Percentiles rank a stretch among this genome's conserved stretches.
Evolutionary conservation across 2,888 invertebrate genomes (phyloP).

Genomic region (Leucoma salicis): DNA sequence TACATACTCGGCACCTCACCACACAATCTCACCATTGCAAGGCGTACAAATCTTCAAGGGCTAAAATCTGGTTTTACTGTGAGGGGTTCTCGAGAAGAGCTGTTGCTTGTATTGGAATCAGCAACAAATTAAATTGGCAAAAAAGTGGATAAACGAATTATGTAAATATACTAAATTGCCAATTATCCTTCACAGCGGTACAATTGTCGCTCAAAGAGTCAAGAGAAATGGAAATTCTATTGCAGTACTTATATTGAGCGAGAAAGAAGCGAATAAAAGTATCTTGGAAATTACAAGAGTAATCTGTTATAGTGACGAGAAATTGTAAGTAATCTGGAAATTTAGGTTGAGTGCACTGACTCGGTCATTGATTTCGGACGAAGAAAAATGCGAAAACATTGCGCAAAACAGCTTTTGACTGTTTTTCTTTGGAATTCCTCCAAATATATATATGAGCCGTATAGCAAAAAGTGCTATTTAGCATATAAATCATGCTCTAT

Average conservation of each 20-base stretch:
- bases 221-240: neutral
- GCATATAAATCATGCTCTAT: slow-evolving; percentile 8
- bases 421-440: slow-evolving; percentile 22
- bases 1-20: too few relatives aligned
- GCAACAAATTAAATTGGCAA: too few relatives aligned
- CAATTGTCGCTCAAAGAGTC: neutral
- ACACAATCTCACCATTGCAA: too few relatives aligned
- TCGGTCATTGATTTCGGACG: slow-evolving; percentile 11
- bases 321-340: neutral
- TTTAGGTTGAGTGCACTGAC: slow-evolving; percentile 2
- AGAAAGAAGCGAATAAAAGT: too few relatives aligned
- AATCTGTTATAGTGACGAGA: neutral
- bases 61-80: too few relatives aligned
- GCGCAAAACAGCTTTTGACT: slow-evolving; percentile 15
- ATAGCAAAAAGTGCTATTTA: slow-evolving; percentile 20
- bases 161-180: too few relatives aligned
- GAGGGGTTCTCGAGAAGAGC: too few relatives aligned
- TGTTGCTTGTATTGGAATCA: too few relatives aligned
- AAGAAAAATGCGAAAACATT: slow-evolving; percentile 10
- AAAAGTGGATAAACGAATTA: too few relatives aligned
- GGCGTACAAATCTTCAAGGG: too few relatives aligned
- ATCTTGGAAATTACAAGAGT: neutral
- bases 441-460: slow-evolving; percentile 18
- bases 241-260: too few relatives aligned
- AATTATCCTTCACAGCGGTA: neutral